Base-by-base conservation (phyloP, 30 jellyfish, hydroid and myxozoan species). In the Cassiopea andromeda region DNA sequence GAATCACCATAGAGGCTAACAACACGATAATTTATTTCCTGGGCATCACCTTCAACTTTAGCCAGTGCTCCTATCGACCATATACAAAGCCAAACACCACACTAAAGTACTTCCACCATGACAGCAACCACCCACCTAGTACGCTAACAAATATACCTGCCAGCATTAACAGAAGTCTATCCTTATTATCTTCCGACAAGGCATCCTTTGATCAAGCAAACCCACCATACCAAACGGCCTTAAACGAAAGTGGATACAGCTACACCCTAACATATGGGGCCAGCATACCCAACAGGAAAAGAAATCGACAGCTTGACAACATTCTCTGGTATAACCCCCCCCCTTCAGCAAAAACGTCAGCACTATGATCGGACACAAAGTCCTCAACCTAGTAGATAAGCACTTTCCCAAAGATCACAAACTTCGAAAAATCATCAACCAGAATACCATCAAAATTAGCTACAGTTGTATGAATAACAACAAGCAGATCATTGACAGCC, bases 121-220 rank as follows among this genome's bases (percentile, higher is more conserved):
- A n/a, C n/a, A n/a, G n/a, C n/a, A n/a, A n/a, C n/a, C n/a, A n/a
- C n/a, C n/a, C n/a, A n/a, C n/a, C n/a, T 13, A 10, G 13, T 10
- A 13, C 73, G 15, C 13, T n/a, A 69, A 50, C 8, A 50, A 50
- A 2, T 50, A 50, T 50, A 50, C 64, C 64, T 50, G 64, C 64
- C 70, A 71, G 89, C 68, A 85, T 85, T 73, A 85, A 75, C 89
- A 85, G 59, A 58, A 81, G 82, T n/a, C 93, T 85, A 9, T 85
- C 93, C 76, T 75, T 80, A 18, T 88, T 85, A 18, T 75, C 81
- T 7, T 85, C 93, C 44, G 93, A 85, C 81, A 60, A 85, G 74
- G 81, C 89, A 85, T 75, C 93, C 79, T 85, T 85, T 69, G 85
- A 73, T 73, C 85, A 84, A 68, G 86, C 92, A 48, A 49, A 86